Percentiles rank a stretch among this genome's conserved stretches.
Evolutionary conservation across 2,797 vertebrate genomes (phyloP).

Genomic region (Lateolabrax maculatus): DNA sequence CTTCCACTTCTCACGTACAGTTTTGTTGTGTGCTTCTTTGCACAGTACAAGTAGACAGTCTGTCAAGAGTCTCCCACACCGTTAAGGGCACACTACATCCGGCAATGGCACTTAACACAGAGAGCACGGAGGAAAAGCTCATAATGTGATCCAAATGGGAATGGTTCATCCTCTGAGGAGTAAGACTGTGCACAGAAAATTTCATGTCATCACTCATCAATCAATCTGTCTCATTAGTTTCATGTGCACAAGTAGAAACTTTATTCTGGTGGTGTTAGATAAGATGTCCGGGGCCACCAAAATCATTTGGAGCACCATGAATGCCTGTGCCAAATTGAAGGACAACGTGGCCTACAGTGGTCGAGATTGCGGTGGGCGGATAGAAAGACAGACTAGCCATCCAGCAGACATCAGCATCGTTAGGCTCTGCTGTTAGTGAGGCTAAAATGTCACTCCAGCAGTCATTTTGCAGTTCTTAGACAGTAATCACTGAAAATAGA

Average conservation of each 20-base stretch:
- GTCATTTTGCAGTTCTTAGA: constrained; percentile 62
- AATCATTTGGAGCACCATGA: constrained; percentile 13
- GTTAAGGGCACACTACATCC: neutral
- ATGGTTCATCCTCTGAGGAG: constrained; percentile 2
- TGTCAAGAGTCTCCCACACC: neutral
- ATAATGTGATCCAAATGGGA: neutral
- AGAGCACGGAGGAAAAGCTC: too few species aligned
- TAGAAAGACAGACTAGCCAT: constrained; percentile 1
- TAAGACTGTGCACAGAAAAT: neutral
- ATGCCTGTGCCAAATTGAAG: constrained; percentile 4
- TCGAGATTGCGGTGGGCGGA: constrained; percentile 9
- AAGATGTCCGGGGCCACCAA: neutral
- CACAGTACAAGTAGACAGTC: neutral
- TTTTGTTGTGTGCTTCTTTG: neutral
- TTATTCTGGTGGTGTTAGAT: neutral
- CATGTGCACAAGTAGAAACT: neutral
- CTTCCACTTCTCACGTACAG: neutral
- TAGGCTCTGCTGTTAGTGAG: constrained; percentile 19
- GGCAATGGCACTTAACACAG: neutral
- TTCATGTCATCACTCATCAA: too few species aligned
- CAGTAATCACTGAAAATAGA: constrained; percentile 63
- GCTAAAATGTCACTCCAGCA: constrained; percentile 48
- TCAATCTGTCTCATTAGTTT: neutral
- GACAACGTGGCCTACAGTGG: neutral
- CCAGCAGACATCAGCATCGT: constrained; percentile 25